Evolutionary conservation across 2,113 vertebrate genomes (phyloP).

Genomic region (Leucoraja erinaceus): DNA sequence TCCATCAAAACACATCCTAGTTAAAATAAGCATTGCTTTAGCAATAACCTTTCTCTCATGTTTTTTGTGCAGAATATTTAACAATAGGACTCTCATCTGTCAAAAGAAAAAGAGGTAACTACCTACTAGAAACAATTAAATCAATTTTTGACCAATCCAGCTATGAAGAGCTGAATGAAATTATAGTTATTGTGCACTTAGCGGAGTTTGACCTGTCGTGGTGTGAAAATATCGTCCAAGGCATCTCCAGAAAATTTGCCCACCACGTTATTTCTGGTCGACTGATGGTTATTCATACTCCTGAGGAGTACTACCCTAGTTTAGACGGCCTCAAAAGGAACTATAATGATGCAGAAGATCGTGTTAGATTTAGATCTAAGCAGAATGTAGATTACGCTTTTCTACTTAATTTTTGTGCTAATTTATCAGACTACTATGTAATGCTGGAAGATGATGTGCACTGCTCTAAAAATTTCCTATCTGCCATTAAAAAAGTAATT

Average conservation of each 20-base stretch:
- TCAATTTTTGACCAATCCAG: constrained; percentile 95
- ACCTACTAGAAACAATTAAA: constrained; percentile 90
- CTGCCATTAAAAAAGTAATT: constrained; percentile 92
- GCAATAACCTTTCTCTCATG: constrained; percentile 42
- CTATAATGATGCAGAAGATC: constrained; percentile 92
- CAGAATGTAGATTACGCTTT: constrained; percentile 91
- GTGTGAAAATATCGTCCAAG: constrained; percentile 84
- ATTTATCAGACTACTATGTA: constrained; percentile 94
- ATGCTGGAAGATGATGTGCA: constrained; percentile 95
- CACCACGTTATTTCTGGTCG: constrained; percentile 94
- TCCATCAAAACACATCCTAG: background rate
- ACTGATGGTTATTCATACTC: constrained; percentile 88
- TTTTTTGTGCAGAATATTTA: constrained; percentile 71
- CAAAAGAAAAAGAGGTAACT: constrained; percentile 87
- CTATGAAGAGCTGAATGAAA: constrained; percentile 92
- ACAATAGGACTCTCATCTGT: constrained; percentile 93
- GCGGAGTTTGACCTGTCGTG: constrained; percentile 86
- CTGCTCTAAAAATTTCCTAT: constrained; percentile 91
- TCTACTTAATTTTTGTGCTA: constrained; percentile 89
- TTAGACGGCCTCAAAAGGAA: constrained; percentile 92
- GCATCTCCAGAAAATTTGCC: constrained; percentile 89
- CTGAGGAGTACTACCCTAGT: constrained; percentile 84
- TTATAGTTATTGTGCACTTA: constrained; percentile 86
- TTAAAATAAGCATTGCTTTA: background rate
- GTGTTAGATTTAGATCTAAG: constrained; percentile 92